Percentiles rank a stretch among this genome's conserved stretches.
Evolutionary conservation across 2,113 vertebrate species (phyloP).

Genomic region (Miniopterus natalensis): DNA sequence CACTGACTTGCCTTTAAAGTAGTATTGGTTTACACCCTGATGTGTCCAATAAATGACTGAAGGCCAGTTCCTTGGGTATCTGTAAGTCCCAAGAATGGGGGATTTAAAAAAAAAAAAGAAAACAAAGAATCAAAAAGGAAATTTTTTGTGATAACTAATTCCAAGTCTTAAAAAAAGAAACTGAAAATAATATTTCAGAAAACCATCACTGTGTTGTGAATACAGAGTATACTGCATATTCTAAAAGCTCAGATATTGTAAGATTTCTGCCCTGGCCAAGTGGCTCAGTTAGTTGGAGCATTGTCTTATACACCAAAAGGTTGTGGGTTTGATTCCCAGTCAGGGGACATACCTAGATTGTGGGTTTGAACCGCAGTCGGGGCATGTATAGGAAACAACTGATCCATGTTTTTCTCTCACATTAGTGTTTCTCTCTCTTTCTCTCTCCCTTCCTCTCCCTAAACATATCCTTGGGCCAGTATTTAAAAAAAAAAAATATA

Average conservation of each 20-base stretch:
- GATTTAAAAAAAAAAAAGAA: background rate
- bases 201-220: background rate
- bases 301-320: too few species aligned
- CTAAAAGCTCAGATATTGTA: background rate
- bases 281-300: too few species aligned
- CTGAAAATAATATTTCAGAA: background rate
- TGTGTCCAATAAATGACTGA: background rate
- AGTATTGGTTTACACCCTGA: background rate
- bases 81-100: background rate
- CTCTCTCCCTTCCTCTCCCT: too few species aligned
- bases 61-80: slow-evolving; percentile 2
- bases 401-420: too few species aligned
- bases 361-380: too few species aligned
- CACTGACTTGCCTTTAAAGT: background rate
- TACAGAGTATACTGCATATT: background rate
- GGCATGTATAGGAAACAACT: too few species aligned
- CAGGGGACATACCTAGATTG: too few species aligned
- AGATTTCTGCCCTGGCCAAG: background rate
- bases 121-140: background rate
- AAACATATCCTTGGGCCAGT: too few species aligned
- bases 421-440: too few species aligned
- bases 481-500: too few species aligned
- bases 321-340: too few species aligned
- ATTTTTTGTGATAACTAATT: background rate
- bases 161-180: background rate